Percentiles rank a stretch among this genome's conserved stretches.
phyloP scores from a whole-genome alignment of 1,140 invertebrate species.

The Diploscapter pachys region DNA sequence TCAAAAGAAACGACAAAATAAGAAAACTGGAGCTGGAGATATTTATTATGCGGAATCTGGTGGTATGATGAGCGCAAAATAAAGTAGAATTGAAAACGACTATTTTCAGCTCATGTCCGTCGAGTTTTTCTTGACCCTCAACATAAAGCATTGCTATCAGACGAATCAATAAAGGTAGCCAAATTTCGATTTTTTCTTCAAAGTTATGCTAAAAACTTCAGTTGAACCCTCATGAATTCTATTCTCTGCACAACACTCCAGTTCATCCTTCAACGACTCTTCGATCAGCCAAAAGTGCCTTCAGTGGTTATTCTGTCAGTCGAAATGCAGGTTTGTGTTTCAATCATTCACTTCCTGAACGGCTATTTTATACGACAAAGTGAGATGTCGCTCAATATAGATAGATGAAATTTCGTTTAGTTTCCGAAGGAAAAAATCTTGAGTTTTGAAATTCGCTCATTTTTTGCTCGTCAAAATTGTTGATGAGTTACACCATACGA shows the following conservation, averaged over 20 bases:
- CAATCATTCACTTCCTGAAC: no score
- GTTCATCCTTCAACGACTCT: constrained; percentile 37
- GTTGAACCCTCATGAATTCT: constrained; percentile 23
- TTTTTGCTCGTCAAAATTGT: background rate
- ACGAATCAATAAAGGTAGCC: constrained; percentile 16
- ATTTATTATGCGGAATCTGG: constrained; percentile 16
- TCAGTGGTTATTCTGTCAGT: constrained; percentile 45
- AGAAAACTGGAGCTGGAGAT: background rate
- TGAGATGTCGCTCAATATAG: no score
- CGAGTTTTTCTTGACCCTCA: constrained; percentile 27
- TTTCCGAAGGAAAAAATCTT: no score
- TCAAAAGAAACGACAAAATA: background rate
- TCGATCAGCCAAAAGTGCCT: constrained; percentile 47
- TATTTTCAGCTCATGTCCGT: constrained; percentile 31
- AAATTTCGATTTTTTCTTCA: constrained; percentile 20
- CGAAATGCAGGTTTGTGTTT: constrained; percentile 10
- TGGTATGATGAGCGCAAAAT: background rate
- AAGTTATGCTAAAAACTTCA: constrained; percentile 1
- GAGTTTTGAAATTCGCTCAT: no score
- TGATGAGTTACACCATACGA: background rate
- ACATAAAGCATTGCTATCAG: background rate
- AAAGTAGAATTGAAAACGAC: background rate
- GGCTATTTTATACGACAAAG: no score
- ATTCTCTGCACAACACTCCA: constrained; percentile 26
- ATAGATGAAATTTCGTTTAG: constrained; percentile 18